Base-by-base conservation (phyloP, 1,140 invertebrate species). In the Drosophila suzukii region DNA sequence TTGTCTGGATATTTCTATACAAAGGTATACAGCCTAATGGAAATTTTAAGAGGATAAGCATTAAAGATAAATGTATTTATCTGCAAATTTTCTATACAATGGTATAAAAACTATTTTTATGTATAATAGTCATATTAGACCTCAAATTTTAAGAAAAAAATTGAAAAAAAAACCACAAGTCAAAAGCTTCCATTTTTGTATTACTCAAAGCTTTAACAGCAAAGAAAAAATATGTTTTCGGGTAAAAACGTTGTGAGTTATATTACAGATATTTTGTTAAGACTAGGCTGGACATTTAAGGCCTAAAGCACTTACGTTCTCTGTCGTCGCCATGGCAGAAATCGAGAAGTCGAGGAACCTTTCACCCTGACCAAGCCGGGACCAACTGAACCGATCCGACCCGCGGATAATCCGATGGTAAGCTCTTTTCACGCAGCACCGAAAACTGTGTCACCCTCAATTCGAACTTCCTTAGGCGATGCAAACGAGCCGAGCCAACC, bases 361-460 rank as follows among this genome's bases (percentile, higher is more conserved):
- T 58, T 72, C 68, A 71, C 68, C 68, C 68, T 72, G 68, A 71
- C 68, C 43, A 57, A 70, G 67, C 53, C 43, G 66, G 67, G 36
- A 50, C 36, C 27, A 71, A 72, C 68, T 72, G 66, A 68, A 66
- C 32, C 44, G 44, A 41, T 24, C 60, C n/a, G 15, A 30, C 12
- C 68, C 66, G 41, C 30, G 67, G 67, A 36, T 32, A 10, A 39
- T 32, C 24, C 60, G 6, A 53, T 54, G 50, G 43, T 71, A 71
- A 30, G 51, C 44, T 57, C 46, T 30, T 36, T 55, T 43, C 65
- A 30, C 24, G 44, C 59, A 27, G 57, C 34, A 20, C 36, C 47
- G 43, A 39, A 81, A 82, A 65, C 59, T 66, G 62, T 65, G 59
- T 78, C 66, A 74, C 71, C 75, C 83, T 89, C 79, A 86, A 89